These are phyloP conservation scores for Myotis davidii DNA, from an alignment of 2,113 vertebrate species.

Conservation along the genomic window DNA sequence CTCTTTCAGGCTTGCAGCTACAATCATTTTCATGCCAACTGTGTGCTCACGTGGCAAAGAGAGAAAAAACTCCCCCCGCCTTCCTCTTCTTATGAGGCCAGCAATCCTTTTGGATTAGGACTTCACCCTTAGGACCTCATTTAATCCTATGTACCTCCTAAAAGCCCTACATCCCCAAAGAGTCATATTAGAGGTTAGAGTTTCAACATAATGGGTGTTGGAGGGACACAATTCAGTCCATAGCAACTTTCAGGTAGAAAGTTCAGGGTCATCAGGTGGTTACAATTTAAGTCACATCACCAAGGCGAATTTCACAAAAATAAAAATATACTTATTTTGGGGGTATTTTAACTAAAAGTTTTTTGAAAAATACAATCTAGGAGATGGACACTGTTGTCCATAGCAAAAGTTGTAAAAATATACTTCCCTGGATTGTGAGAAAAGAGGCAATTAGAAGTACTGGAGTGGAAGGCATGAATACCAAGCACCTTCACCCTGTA, in stretches of 20 bases:
- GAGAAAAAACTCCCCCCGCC: neutral
- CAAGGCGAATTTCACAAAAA: slow-evolving; percentile 50
- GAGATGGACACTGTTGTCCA: neutral
- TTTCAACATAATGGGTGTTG: neutral
- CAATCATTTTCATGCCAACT: fast-evolving
- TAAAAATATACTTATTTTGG: slow-evolving; percentile 5
- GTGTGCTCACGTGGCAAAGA: neutral
- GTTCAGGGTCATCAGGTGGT: neutral
- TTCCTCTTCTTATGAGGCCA: neutral
- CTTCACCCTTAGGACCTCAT: neutral
- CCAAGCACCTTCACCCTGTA: neutral
- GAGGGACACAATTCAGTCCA: neutral
- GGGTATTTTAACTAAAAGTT: slow-evolving; percentile 4
- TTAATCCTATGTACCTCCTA: neutral
- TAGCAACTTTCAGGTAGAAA: slow-evolving; percentile 1
- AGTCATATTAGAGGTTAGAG: neutral
- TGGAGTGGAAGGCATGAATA: neutral
- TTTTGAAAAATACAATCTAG: neutral
- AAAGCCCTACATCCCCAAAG: neutral
- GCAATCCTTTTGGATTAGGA: neutral
- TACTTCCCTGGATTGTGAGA: neutral
- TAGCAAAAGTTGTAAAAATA: slow-evolving; percentile 26
- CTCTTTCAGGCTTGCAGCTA: neutral
- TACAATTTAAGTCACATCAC: slow-evolving; percentile 8
- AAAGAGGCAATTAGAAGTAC: neutral